Base-by-base conservation (phyloP, 2,888 invertebrate species). In the Epistrophe eligans region DNA sequence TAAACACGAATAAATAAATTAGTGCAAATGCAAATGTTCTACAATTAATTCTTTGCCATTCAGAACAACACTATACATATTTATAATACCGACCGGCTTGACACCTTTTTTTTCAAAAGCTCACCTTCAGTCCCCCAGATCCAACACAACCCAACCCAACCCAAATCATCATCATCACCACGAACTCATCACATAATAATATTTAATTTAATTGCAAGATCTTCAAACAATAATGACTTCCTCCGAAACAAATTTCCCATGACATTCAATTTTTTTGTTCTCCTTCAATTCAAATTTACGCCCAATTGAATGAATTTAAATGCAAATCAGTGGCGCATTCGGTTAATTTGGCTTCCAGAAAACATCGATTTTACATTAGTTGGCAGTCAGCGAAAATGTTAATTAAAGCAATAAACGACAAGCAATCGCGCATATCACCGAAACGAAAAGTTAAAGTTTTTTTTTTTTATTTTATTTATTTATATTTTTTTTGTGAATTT, bases 271-370 rank as follows among this genome's bases (percentile, higher is more conserved):
- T 11, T 64, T 66, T 28, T 32, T 66, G 1, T 64, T 28, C 24
- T 24, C 32, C 11, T 19, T 72, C 43, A 70, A 82, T 82, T 85
- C 77, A 73, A 66, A 79, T 79, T 79, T 71, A 82, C 83, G 66
- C 76, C 32, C 79, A 79, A 83, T 83, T 66, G 67, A 77, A 38
- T 58, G 67, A 79, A 87, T 87, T 83, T 87, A 87, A 83, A 87
- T 87, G 87, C 83, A 83, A 87, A 87, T 87, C 87, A 87, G 87
- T 87, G 87, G 87, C 87, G 79, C 83, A 87, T 82, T 87, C 74
- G 62, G 60, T 83, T 79, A 82, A 87, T 87, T 87, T 77, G 79
- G 82, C 87, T 76, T 72, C 83, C 87, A 79, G 45, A 28, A 79
- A 87, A 87, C 87, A 87, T 79, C 87, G 87, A 17, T 87, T 87